Base-by-base conservation (phyloP, 2,888 invertebrate species). In the Pedicia rivosa region DNA sequence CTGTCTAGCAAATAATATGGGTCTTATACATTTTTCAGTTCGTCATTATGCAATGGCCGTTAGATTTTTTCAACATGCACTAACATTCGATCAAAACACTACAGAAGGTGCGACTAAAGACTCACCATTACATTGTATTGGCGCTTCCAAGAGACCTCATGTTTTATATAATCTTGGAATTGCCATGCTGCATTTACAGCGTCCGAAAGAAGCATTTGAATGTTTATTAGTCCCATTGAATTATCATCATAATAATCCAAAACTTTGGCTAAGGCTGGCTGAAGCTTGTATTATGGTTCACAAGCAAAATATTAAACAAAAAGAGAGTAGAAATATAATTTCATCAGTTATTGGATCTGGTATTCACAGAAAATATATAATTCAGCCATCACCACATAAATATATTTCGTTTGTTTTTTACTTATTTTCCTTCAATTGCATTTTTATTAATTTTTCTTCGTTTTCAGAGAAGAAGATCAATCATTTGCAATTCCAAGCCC, bases 181-280 rank as follows among this genome's bases (percentile, higher is more conserved):
- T 37, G 73, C 84, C 13, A 65, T 91, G 48, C 66, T 95, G 28
- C 78, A 84, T 52, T 74, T 84, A 22, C 78, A 79, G 38, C 75
- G 83, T 48, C 74, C 86, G 1, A 67, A 71, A 42, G 78, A 82
- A 50, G 92, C 95, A 1, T 94, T 95, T 59, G 88, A 90, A 52
- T 90, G 86, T 56, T 71, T 94, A 29, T 74, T 86, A 10, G 79
- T 88, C 57, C 84, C 84, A 3, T 76, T 87, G 0, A 75, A 87
- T 44, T 74, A 81, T 40, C 86, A 82, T 51, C 86, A 84, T 42
- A 78, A 79, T 47, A 92, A 91, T 59, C 83, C 92, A 4, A 68
- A 84, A 38, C 68, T 95, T 27, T 97, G 95, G 94, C 64, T 91
- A 39, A 70, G 94, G 48, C 66, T 95, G 49, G 91, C 94, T 0